Conservation (phyloP, 2,888 invertebrate species). For the Scaptomyza flava region DNA sequence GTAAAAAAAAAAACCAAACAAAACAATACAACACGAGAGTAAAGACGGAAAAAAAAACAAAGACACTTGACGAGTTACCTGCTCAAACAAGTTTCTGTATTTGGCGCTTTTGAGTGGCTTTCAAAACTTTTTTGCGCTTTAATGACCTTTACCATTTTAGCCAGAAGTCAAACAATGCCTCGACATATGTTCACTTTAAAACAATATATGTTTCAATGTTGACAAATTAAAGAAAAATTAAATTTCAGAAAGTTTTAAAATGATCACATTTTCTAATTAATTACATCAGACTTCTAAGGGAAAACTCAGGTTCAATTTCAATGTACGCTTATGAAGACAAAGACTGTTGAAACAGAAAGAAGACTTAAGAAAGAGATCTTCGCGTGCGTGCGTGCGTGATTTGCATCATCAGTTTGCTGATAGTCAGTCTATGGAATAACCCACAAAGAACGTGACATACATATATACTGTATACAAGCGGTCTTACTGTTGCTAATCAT, state of each 20-base stretch:
- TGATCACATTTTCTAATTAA: slow-evolving; percentile 22
- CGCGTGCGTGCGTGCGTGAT: slow-evolving; percentile 44
- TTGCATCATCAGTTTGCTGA: slow-evolving; percentile 31
- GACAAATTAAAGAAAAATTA: neutral
- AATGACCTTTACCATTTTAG: slow-evolving; percentile 66
- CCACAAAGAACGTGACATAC: slow-evolving; percentile 49
- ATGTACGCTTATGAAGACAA: slow-evolving; percentile 29
- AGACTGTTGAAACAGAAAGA: slow-evolving; percentile 7
- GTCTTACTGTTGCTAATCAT: slow-evolving; percentile 12
- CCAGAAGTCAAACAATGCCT: slow-evolving; percentile 26
- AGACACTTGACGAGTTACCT: slow-evolving; percentile 36
- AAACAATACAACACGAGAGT: slow-evolving; percentile 9
- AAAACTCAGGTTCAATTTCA: slow-evolving; percentile 38
- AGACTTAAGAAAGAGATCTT: slow-evolving; percentile 10
- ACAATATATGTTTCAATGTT: slow-evolving; percentile 16
- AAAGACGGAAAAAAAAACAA: too few relatives aligned
- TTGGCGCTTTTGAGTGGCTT: slow-evolving; percentile 59
- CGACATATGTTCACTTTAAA: slow-evolving; percentile 18
- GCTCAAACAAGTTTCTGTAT: slow-evolving; percentile 71
- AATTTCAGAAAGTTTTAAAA: neutral
- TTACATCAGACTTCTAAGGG: slow-evolving; percentile 31
- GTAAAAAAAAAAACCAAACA: too few relatives aligned
- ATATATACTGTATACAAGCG: neutral
- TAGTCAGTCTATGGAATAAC: slow-evolving; percentile 44
- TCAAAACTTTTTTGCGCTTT: slow-evolving; percentile 47